Evolutionary conservation across 2,888 invertebrate species (phyloP), one percentile per base, ranked within the genome.

Genomic region (Sesia apiformis): DNA sequence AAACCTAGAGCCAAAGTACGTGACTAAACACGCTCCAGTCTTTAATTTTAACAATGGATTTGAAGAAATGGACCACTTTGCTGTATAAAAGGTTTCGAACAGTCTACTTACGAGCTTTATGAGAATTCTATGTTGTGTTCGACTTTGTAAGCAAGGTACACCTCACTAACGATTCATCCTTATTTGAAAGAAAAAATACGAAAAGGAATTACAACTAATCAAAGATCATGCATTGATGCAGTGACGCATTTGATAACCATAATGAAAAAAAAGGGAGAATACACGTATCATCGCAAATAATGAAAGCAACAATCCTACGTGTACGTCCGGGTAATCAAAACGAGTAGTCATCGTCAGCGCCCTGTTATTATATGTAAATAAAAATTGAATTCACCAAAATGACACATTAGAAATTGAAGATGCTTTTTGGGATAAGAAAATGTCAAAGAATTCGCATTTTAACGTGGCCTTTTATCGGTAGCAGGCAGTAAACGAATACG

Each of bases 251-350:
- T 65, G 62, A 65, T 70, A 65, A 69, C 66, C 74, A 72, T 70
- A 70, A 67, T 74, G 66, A 62, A 74, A 75, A 78, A 76, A 78
- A 74, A 69, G 61, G 64, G 62, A 72, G 75, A 84, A 85, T 70
- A 72, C 73, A 70, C 80, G 70, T 80, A 81, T 89, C 88, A 87
- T 85, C 78, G 77, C 81, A 80, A 83, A 84, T 89, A 87, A 89
- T 86, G 86, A 86, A 74, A 70, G 66, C 72, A 68, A 73, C 71
- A 23, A 23, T 23, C 23, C 23, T 23, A 23, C 23, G 23, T 23
- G 23, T 23, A 23, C 23, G 65, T 65, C 69, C 69, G 67, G 57
- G 66, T 67, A 68, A 69, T 73, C 69, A 69, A 76, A 69, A 62
- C 67, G 70, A 71, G 67, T 61, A 68, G 64, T 74, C 71, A 69